These are phyloP conservation scores for Monoplex corrugatus DNA, from an alignment of 2,888 invertebrate genomes.

Conservation along the genomic window DNA sequence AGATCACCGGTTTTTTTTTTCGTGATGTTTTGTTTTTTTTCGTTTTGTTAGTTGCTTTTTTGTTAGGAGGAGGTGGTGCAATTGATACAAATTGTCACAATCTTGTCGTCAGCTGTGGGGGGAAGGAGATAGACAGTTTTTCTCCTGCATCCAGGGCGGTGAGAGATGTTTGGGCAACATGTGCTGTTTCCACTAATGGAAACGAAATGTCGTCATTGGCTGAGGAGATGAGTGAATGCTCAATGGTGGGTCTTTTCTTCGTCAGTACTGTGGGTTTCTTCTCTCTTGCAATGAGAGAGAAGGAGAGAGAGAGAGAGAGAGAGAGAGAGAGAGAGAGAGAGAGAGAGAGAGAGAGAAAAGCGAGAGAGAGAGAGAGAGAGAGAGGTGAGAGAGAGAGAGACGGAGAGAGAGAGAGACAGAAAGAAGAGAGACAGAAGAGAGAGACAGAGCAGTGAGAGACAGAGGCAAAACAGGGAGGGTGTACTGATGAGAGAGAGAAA, in stretches of 20 bases:
- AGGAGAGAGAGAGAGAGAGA: background rate
- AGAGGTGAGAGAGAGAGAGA: background rate
- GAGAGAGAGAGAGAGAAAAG: background rate
- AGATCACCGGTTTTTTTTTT: too few species aligned
- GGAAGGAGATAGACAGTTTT: background rate
- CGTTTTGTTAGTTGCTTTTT: too few species aligned
- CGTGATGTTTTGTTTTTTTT: too few species aligned
- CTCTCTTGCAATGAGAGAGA: background rate
- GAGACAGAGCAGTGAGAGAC: too few species aligned
- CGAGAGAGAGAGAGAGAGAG: background rate
- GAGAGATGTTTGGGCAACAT: background rate
- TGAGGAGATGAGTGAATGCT: too few species aligned
- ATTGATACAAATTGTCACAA: constrained; percentile 43
- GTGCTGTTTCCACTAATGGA: background rate
- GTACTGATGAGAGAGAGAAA: too few species aligned
- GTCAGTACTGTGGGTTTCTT: too few species aligned
- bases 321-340: background rate
- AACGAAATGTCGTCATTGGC: background rate
- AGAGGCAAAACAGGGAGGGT: too few species aligned
- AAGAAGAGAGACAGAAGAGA: too few species aligned
- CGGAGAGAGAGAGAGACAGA: background rate
- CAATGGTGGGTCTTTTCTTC: background rate
- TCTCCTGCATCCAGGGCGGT: background rate
- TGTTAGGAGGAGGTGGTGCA: background rate
- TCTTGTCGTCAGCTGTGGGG: background rate